Percentiles rank a stretch among this genome's conserved stretches.
Conservation (phyloP, 2,797 vertebrate genomes). For the Carapus acus region DNA sequence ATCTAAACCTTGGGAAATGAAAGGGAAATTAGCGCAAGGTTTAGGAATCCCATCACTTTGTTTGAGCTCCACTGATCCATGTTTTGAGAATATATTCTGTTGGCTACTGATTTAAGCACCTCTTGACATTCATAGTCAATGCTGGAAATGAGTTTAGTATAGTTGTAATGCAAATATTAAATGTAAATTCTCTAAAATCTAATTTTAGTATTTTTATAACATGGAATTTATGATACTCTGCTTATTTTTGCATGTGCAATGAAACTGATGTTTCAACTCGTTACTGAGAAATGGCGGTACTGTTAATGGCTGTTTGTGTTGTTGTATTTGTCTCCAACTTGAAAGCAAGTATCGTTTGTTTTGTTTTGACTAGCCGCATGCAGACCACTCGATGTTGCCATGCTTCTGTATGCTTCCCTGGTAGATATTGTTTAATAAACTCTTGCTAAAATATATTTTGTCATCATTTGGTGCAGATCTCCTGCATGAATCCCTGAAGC, state of each 20-base stretch:
- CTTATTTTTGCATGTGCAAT: conserved; percentile 62
- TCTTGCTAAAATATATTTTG: conserved; percentile 37
- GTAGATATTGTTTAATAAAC: conserved; percentile 68
- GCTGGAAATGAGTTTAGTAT: conserved; percentile 42
- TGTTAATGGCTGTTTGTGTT: conserved; percentile 45
- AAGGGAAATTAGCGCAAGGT: conserved; percentile 19
- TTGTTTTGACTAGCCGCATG: conserved; percentile 65
- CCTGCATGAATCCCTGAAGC: too few species aligned
- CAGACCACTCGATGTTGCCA: conserved; percentile 54
- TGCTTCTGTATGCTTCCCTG: conserved; percentile 58
- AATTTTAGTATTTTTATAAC: conserved; percentile 63
- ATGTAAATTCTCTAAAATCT: conserved; percentile 61
- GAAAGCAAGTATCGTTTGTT: conserved; percentile 71
- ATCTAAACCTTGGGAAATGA: neutral
- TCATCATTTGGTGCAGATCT: too few species aligned
- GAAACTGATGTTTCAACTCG: conserved; percentile 41
- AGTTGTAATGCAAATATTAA: conserved; percentile 51
- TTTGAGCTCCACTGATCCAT: conserved; percentile 20
- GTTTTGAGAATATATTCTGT: conserved; percentile 26
- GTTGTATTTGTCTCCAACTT: conserved; percentile 63
- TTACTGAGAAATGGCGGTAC: conserved; percentile 54
- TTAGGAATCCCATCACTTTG: conserved; percentile 9
- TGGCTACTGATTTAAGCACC: conserved; percentile 47
- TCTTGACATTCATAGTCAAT: conserved; percentile 41
- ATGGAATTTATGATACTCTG: conserved; percentile 30